Evolutionary conservation across 2,888 invertebrate genomes (phyloP), one percentile per base, ranked within the genome.

Genomic region (Tromatobia lineatoria): DNA sequence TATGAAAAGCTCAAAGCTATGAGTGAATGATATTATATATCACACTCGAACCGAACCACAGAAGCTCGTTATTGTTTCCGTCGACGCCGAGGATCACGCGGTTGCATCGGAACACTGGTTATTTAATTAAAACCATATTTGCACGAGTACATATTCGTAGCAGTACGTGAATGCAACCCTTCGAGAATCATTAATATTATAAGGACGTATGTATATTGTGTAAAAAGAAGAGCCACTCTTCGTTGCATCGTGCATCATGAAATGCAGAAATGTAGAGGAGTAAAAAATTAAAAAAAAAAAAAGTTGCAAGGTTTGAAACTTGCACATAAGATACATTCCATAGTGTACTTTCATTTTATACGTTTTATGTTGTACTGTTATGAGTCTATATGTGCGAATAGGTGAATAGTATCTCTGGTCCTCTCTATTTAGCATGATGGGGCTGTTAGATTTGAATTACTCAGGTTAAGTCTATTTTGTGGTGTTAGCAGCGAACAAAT

Each of bases 81-180:
- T 34, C 54, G 47, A 20, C 25, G 34, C 23, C 83, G 29, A 61
- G 83, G 80, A 85, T 78, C 82, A 80, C 25, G 67, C 66, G 73
- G 79, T 80, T 71, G 69, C 85, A 82, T 76, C 78, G 82, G 83
- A 84, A 73, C 47, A 54, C 77, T 75, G 67, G 84, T 86, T 83
- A 83, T 83, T 88, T 88, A 83, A 88, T 89, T 86, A 85, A 87
- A 88, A 88, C 84, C 81, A 86, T 86, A 86, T 87, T 88, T 85
- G 67, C 78, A 10, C 29, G 79, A 69, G 64, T 50, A 23, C 70
- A 50, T 50, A 13, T 52, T 29, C 34, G 8, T 52, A 50, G 13
- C 18, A 42, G 18, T n/a, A 25, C 47, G 67, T 23, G 10, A 29
- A n/a, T 50, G 25, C 52, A 13, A 45, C 20, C 42, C 45, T 45